Conservation (phyloP, 1,140 invertebrate species). For the Aphaenogaster rudis region DNA sequence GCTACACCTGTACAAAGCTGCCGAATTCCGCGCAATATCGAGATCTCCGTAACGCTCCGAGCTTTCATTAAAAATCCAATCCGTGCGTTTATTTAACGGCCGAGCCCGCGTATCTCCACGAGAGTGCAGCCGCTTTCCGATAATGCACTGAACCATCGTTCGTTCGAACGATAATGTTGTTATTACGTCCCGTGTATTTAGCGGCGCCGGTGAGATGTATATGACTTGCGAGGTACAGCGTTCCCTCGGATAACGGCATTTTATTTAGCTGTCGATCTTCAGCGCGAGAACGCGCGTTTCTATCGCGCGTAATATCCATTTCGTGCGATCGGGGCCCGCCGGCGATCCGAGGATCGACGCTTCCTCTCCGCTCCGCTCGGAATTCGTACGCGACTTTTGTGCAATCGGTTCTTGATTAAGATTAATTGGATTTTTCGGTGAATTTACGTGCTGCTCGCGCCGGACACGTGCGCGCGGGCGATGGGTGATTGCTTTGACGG, state of each 20-base stretch:
- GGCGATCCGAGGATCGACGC: constrained; percentile 10
- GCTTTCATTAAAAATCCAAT: constrained; percentile 56
- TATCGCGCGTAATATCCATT: constrained; percentile 44
- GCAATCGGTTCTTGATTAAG: constrained; percentile 63
- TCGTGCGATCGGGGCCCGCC: constrained; percentile 1
- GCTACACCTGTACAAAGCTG: neutral
- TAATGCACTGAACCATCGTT: neutral
- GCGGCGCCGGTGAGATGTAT: neutral
- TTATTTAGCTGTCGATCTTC: constrained; percentile 32
- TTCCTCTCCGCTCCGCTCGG: neutral
- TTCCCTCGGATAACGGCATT: constrained; percentile 16
- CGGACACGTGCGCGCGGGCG: constrained; percentile 31
- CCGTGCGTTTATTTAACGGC: constrained; percentile 27
- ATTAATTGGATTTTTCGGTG: constrained; percentile 65
- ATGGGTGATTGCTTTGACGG: constrained; percentile 62
- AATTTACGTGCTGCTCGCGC: constrained; percentile 57
- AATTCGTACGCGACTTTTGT: constrained; percentile 49
- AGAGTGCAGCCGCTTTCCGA: neutral
- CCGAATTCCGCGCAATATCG: neutral
- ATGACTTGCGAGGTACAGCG: neutral
- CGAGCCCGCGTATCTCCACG: neutral
- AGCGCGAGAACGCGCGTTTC: neutral
- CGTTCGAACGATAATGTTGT: constrained; percentile 25
- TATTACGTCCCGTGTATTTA: constrained; percentile 20
- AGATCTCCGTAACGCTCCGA: neutral